phyloP scores from a whole-genome alignment of 2,888 invertebrate genomes.

The Reticulitermes lucifugus region DNA sequence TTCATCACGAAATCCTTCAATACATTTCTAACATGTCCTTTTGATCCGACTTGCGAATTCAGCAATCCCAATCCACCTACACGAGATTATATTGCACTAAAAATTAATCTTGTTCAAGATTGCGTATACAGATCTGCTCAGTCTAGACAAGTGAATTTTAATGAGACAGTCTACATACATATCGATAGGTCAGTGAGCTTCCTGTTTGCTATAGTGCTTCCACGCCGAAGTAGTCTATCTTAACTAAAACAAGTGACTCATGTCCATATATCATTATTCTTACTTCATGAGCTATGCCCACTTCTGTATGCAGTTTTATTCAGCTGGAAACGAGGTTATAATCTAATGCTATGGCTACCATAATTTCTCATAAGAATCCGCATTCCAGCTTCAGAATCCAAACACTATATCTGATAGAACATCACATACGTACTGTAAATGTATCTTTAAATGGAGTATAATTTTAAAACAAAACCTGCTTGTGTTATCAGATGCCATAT shows the following conservation, averaged over 20 bases:
- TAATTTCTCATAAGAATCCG: background rate
- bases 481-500: slow-evolving; percentile 4
- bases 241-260: background rate
- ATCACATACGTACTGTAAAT: background rate
- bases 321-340: background rate
- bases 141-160: slow-evolving; percentile 16
- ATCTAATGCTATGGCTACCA: background rate
- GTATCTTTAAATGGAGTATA: slow-evolving; percentile 12
- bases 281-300: too few species aligned
- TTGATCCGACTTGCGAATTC: background rate
- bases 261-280: background rate
- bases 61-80: background rate
- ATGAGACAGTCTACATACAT: slow-evolving; percentile 1
- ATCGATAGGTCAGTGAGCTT: background rate
- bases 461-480: slow-evolving; percentile 15
- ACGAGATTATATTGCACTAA: background rate
- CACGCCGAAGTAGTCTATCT: background rate
- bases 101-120: slow-evolving; percentile 10
- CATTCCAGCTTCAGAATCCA: background rate
- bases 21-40: background rate
- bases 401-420: background rate
- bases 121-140: background rate
- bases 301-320: background rate
- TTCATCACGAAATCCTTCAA: background rate
- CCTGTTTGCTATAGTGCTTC: background rate